Conservation (phyloP, 2,888 invertebrate genomes). For the Anthoptus insignis region DNA sequence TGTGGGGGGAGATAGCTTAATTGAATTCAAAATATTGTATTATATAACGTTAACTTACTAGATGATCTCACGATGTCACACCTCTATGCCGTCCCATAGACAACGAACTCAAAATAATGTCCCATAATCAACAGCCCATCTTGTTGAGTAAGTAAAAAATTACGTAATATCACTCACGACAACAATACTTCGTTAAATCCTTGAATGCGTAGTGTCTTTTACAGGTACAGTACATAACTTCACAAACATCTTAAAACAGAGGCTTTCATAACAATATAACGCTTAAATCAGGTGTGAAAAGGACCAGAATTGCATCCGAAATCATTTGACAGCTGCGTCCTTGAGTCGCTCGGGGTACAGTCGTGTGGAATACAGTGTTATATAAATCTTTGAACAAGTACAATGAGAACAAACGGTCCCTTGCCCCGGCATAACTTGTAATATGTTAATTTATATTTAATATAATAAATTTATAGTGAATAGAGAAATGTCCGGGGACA, state of each 20-base stretch:
- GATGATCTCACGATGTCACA: conserved; percentile 36
- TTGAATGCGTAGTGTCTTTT: conserved; percentile 67
- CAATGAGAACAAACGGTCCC: conserved; percentile 70
- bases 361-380: conserved; percentile 65
- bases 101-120: conserved; percentile 55
- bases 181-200: conserved; percentile 80
- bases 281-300: conserved; percentile 17
- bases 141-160: conserved; percentile 62
- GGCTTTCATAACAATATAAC: conserved; percentile 7
- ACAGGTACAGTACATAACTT: conserved; percentile 35
- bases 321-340: conserved; percentile 24
- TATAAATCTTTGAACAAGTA: conserved; percentile 75
- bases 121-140: conserved; percentile 62
- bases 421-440: conserved; percentile 66
- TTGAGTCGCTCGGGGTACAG: conserved; percentile 40
- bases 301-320: conserved; percentile 27
- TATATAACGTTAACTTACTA: background rate
- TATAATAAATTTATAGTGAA: conserved; percentile 75
- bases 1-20: too few relatives aligned
- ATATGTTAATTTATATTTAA: conserved; percentile 86
- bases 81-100: conserved; percentile 25
- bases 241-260: background rate
- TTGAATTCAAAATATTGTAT: background rate
- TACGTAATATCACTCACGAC: conserved; percentile 61
- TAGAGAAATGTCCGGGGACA: conserved; percentile 65